These are phyloP conservation scores for Pygoscelis adeliae DNA, from an alignment of 2,113 vertebrate genomes.

Conservation along the genomic window DNA sequence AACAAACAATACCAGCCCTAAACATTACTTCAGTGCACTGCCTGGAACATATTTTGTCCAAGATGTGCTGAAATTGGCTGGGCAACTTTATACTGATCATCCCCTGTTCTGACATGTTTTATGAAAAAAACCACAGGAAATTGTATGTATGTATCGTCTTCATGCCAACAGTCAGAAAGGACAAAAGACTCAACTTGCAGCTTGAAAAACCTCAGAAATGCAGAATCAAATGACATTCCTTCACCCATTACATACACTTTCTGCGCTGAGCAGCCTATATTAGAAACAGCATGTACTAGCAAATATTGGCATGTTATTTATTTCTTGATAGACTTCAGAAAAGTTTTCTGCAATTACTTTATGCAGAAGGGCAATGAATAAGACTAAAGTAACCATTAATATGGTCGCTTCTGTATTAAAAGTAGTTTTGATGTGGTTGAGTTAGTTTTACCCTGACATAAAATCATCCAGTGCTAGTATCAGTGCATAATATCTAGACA, in stretches of 20 bases:
- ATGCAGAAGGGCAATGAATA: background rate
- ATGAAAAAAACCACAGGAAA: background rate
- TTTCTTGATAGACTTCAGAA: background rate
- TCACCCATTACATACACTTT: background rate
- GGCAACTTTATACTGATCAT: background rate
- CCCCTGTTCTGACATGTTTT: background rate
- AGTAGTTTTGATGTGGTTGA: background rate
- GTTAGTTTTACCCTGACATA: background rate
- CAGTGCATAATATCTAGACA: background rate
- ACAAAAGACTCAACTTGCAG: slow-evolving; percentile 14
- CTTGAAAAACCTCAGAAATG: slow-evolving; percentile 5
- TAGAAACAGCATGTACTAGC: background rate
- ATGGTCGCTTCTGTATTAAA: background rate
- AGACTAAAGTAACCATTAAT: background rate
- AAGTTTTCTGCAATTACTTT: background rate
- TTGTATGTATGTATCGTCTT: background rate
- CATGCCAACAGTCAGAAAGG: background rate
- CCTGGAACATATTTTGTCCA: background rate
- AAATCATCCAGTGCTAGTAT: background rate
- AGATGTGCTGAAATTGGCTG: background rate
- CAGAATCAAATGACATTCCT: background rate
- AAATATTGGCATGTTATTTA: background rate
- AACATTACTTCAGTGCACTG: background rate
- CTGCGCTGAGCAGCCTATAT: background rate
- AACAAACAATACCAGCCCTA: background rate